A percentile compares a stretch with the other conserved stretches of the same genome.
phyloP scores from a whole-genome alignment of 2,113 vertebrate species.

The Pachycephala philippinensis region DNA sequence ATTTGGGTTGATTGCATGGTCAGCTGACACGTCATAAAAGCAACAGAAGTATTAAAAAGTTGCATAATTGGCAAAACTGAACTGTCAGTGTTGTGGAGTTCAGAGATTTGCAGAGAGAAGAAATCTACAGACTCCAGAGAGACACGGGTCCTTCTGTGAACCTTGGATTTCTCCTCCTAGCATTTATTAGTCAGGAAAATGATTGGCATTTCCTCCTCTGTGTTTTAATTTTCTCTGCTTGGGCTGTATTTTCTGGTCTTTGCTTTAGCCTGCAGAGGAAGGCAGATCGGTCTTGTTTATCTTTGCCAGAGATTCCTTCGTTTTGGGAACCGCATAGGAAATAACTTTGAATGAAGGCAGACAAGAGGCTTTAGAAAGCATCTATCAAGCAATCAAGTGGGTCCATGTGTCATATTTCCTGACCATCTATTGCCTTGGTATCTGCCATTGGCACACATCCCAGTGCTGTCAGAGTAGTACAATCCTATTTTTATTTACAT shows the following conservation, averaged over 20 bases:
- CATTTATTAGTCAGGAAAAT: constrained; percentile 38
- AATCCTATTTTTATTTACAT: constrained; percentile 35
- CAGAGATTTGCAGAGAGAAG: not conserved
- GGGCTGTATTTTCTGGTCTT: constrained; percentile 39
- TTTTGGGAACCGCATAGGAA: constrained; percentile 50
- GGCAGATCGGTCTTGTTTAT: constrained; percentile 37
- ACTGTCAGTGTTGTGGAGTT: not conserved
- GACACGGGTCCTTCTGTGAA: not conserved
- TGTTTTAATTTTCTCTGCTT: constrained; percentile 44
- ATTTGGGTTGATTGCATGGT: constrained; percentile 27
- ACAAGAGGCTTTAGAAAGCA: constrained; percentile 55
- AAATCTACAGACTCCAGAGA: not conserved
- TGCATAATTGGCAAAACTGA: constrained; percentile 33
- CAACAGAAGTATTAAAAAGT: constrained; percentile 16
- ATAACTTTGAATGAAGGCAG: constrained; percentile 50
- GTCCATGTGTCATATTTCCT: constrained; percentile 50
- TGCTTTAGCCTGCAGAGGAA: constrained; percentile 30
- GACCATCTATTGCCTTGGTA: constrained; percentile 45
- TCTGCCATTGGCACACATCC: not conserved
- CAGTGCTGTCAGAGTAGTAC: not conserved
- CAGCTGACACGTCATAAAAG: constrained; percentile 29
- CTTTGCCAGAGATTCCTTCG: constrained; percentile 48
- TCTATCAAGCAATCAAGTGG: constrained; percentile 43
- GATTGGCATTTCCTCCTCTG: constrained; percentile 55
- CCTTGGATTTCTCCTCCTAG: constrained; percentile 13